phyloP scores from a whole-genome alignment of 2,888 invertebrate genomes.

The Dichetophora obliterata region DNA sequence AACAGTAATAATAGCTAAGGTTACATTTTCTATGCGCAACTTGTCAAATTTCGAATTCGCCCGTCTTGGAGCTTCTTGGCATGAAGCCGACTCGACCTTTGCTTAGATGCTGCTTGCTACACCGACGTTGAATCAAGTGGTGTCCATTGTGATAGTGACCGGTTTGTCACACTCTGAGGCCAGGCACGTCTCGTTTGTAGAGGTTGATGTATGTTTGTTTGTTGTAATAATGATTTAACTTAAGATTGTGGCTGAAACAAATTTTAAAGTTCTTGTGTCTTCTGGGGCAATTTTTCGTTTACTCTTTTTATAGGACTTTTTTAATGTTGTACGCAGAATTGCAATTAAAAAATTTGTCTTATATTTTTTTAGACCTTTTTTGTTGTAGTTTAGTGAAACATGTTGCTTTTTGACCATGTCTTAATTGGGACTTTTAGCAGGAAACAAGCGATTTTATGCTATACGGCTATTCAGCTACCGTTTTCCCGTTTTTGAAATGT shows the following conservation, averaged over 20 bases:
- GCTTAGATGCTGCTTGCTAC: not conserved
- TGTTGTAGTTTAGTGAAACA: slow-evolving; percentile 42
- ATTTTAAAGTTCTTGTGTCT: slow-evolving; percentile 19
- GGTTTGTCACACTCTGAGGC: slow-evolving; percentile 67
- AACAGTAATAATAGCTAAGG: not conserved
- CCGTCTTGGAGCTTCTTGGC: not conserved
- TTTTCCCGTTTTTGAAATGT: slow-evolving; percentile 36
- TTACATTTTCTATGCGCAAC: not conserved
- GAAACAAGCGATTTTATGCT: slow-evolving; percentile 34
- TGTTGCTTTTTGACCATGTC: slow-evolving; percentile 44
- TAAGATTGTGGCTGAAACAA: slow-evolving; percentile 7
- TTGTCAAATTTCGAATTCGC: not conserved
- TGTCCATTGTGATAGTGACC: slow-evolving; percentile 45
- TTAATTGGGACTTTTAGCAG: slow-evolving; percentile 24
- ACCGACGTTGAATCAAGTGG: not conserved
- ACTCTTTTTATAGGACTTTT: not conserved
- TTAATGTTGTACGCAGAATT: slow-evolving; percentile 48
- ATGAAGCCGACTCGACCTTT: slow-evolving; percentile 4
- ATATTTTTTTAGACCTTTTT: slow-evolving; percentile 9
- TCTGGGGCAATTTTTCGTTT: not conserved
- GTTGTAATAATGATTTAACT: slow-evolving; percentile 17
- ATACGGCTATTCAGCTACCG: slow-evolving; percentile 29
- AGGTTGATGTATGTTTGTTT: slow-evolving; percentile 30
- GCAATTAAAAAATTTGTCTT: slow-evolving; percentile 55
- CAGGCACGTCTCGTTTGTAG: slow-evolving; percentile 46